Conservation (phyloP, 2,888 invertebrate genomes). For the Luperina testacea region DNA sequence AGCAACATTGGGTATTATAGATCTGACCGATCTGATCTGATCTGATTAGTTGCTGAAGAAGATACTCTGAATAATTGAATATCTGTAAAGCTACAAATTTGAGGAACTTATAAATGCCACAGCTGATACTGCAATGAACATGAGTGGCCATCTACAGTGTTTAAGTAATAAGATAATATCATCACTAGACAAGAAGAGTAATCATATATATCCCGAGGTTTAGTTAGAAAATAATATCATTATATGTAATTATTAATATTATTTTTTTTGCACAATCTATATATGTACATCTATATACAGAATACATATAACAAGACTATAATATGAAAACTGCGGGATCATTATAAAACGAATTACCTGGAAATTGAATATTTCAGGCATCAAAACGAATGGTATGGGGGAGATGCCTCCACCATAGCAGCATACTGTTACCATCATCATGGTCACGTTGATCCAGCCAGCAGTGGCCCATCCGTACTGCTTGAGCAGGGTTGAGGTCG, state of each 20-base stretch:
- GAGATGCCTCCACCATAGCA: slow-evolving; percentile 73
- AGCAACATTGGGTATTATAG: not conserved
- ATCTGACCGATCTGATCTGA: no score
- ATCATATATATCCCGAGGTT: not conserved
- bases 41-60: not conserved
- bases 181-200: not conserved
- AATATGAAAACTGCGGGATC: not conserved
- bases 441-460: slow-evolving; percentile 71
- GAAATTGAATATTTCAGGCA: slow-evolving; percentile 78
- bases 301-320: not conserved
- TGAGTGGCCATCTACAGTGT: not conserved
- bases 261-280: not conserved
- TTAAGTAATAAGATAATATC: not conserved
- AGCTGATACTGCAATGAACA: not conserved
- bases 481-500: slow-evolving; percentile 64
- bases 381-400: slow-evolving; percentile 74
- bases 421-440: slow-evolving; percentile 67
- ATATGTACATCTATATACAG: not conserved
- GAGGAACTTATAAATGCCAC: not conserved
- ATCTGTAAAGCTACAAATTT: not conserved
- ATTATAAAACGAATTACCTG: slow-evolving; percentile 67
- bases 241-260: not conserved
- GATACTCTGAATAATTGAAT: no score
- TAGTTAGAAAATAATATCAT: not conserved
- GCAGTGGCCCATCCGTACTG: slow-evolving; percentile 62